phyloP scores from a whole-genome alignment of 2,113 vertebrate genomes.

The Melanotaenia duboulayi region DNA sequence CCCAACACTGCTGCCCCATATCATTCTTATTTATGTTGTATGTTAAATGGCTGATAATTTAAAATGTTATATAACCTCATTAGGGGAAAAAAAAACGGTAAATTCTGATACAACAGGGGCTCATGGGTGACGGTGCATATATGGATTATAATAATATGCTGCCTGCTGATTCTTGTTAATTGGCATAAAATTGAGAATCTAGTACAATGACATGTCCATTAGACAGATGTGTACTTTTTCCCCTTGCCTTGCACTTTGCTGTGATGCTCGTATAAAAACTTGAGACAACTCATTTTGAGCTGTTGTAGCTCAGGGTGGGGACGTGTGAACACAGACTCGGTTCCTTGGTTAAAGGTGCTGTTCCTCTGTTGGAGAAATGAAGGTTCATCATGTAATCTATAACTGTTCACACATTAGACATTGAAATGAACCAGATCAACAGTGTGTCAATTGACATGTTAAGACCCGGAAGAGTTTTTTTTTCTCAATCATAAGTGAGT shows the following conservation, averaged over 20 bases:
- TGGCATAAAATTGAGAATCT: constrained; percentile 43
- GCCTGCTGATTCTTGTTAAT: constrained; percentile 40
- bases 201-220: constrained; percentile 17
- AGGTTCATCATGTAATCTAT: constrained; percentile 34
- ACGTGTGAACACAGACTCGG: constrained; percentile 29
- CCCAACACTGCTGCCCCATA: constrained; percentile 34
- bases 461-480: constrained; percentile 35
- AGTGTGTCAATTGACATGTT: constrained; percentile 37
- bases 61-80: no score
- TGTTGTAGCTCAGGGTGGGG: constrained; percentile 52
- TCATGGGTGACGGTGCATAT: constrained; percentile 31
- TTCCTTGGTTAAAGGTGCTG: constrained; percentile 30
- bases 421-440: constrained; percentile 46
- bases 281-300: constrained; percentile 55
- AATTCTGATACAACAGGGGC: constrained; percentile 24
- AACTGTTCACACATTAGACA: constrained; percentile 33
- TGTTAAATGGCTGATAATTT: constrained; percentile 48
- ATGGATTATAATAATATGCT: constrained; percentile 37
- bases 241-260: constrained; percentile 52
- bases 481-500: constrained; percentile 47
- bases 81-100: no score
- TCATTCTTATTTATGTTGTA: constrained; percentile 62
- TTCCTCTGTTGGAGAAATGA: constrained; percentile 16
- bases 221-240: constrained; percentile 39
- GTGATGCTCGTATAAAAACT: constrained; percentile 32